A percentile compares a stretch with the other conserved stretches of the same genome.
phyloP scores from a whole-genome alignment of 2,113 vertebrate species.

The Orthonyx spaldingii region DNA sequence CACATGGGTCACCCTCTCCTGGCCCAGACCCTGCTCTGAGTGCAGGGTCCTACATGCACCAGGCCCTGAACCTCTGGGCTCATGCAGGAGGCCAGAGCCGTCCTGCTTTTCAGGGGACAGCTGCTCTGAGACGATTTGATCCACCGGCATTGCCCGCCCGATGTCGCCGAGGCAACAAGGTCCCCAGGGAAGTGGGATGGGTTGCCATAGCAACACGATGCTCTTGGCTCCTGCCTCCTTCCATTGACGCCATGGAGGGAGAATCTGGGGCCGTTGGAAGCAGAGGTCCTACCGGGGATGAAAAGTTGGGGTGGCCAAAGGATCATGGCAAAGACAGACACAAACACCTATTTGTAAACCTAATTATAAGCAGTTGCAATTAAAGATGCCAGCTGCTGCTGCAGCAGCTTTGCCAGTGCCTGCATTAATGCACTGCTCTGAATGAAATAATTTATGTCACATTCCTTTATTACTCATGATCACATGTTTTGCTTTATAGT shows the following conservation, averaged over 20 bases:
- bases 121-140: not conserved
- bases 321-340: not conserved
- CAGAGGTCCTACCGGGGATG: not conserved
- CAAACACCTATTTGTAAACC: not conserved
- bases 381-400: not conserved
- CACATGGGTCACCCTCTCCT: not conserved
- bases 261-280: not conserved
- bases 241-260: not conserved
- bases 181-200: conserved; percentile 16
- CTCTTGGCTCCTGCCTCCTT: not conserved
- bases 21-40: not conserved
- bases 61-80: not conserved
- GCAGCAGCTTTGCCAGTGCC: not conserved
- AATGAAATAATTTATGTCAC: conserved; percentile 39
- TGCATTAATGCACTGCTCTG: not conserved
- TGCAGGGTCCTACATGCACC: fast-evolving
- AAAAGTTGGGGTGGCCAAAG: not conserved
- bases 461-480: conserved; percentile 27
- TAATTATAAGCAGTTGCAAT: not conserved
- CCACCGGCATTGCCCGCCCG: not conserved
- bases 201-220: conserved; percentile 36
- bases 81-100: not conserved
- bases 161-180: conserved; percentile 44
- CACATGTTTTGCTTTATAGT: conserved; percentile 21
- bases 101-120: not conserved